A percentile compares a stretch with the other conserved stretches of the same genome.
These are phyloP conservation scores for Mustela erminea DNA, from an alignment of 2,797 vertebrate genomes.

Conservation along the genomic window DNA sequence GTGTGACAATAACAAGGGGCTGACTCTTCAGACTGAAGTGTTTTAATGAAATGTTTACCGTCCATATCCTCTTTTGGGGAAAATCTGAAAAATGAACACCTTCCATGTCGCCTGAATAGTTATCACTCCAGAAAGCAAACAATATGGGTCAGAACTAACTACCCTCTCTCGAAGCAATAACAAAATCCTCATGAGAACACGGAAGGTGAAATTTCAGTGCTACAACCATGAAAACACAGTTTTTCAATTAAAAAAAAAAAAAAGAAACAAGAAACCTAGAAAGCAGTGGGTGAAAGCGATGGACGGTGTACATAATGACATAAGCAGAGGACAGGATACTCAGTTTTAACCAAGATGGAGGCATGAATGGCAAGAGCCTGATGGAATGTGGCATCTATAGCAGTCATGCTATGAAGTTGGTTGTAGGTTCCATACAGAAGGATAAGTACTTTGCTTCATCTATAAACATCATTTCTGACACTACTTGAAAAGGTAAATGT, in stretches of 20 bases:
- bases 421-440: slow-evolving; percentile 41
- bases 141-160: neutral
- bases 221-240: neutral
- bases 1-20: neutral
- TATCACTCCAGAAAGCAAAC: neutral
- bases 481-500: neutral
- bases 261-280: neutral
- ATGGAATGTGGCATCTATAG: slow-evolving; percentile 51
- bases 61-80: neutral
- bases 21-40: neutral
- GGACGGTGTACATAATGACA: slow-evolving; percentile 47
- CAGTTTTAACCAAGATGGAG: slow-evolving; percentile 62
- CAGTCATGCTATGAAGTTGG: slow-evolving; percentile 83
- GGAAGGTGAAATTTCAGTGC: neutral
- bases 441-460: slow-evolving; percentile 83
- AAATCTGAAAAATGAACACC: neutral
- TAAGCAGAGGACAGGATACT: slow-evolving; percentile 74
- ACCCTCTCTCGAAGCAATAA: neutral
- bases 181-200: neutral
- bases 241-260: neutral
- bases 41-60: slow-evolving; percentile 6
- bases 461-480: slow-evolving; percentile 84
- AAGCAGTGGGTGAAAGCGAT: slow-evolving; percentile 59
- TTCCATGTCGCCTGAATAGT: neutral
- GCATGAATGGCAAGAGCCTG: slow-evolving; percentile 51